Conservation (phyloP, 2,888 invertebrate species). For the Acanthosepion lycidas region DNA sequence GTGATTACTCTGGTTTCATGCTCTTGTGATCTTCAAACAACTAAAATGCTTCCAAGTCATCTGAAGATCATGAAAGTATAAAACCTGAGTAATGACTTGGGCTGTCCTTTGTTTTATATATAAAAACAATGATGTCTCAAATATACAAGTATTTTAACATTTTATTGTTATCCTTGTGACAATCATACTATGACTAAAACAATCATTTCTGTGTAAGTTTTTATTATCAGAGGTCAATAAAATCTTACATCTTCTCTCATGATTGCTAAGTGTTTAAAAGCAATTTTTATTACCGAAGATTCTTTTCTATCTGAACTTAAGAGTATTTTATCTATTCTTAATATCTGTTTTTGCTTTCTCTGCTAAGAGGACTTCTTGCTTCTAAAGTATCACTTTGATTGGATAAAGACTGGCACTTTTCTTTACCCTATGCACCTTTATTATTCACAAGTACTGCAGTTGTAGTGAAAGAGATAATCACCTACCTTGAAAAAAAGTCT, state of each 20-base stretch:
- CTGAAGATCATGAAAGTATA: too few relatives aligned
- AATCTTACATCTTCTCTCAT: not conserved
- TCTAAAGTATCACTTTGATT: not conserved
- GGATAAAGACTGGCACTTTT: not conserved
- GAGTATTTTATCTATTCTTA: not conserved
- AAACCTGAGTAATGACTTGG: too few relatives aligned
- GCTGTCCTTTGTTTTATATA: not conserved
- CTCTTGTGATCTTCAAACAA: too few relatives aligned
- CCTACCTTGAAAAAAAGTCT: too few relatives aligned
- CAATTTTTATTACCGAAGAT: not conserved
- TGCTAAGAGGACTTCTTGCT: not conserved
- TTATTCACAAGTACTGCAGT: not conserved
- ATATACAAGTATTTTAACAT: not conserved
- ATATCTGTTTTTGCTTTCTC: not conserved
- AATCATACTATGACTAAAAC: not conserved
- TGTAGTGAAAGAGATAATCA: too few relatives aligned
- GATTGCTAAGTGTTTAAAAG: slow-evolving; percentile 10
- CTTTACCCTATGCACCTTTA: not conserved
- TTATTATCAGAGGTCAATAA: not conserved
- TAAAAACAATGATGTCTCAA: not conserved
- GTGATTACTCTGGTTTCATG: too few relatives aligned
- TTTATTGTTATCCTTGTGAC: not conserved
- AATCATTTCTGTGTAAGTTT: not conserved
- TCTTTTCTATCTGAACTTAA: not conserved
- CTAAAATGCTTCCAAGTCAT: too few relatives aligned